Conservation (phyloP, 2,797 vertebrate species). For the Oreochromis grahami region DNA sequence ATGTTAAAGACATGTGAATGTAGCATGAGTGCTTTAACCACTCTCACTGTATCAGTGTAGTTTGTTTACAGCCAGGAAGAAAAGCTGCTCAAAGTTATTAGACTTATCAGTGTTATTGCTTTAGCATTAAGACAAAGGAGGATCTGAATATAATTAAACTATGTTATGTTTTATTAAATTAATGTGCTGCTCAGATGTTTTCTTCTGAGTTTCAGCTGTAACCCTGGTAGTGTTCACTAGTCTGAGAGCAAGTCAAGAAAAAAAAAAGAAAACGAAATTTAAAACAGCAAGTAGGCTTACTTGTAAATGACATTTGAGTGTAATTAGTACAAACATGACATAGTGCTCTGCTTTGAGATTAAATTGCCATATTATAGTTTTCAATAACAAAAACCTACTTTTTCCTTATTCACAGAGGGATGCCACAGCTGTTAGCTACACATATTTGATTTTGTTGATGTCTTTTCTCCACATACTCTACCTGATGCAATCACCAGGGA, state of each 20-base stretch:
- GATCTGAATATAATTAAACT: not conserved
- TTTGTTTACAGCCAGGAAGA: not conserved
- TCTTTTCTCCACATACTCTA: not conserved
- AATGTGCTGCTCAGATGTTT: not conserved
- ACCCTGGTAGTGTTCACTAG: not conserved
- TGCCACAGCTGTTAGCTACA: not conserved
- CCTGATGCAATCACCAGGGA: not conserved
- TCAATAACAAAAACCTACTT: not conserved
- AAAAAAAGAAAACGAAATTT: not conserved
- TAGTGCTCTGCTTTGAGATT: not conserved
- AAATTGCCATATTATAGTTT: not conserved
- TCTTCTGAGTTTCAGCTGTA: not conserved
- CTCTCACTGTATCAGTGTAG: not conserved
- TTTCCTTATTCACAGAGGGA: not conserved
- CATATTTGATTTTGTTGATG: not conserved
- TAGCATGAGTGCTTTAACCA: not conserved
- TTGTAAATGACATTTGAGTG: not conserved
- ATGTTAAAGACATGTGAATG: not conserved
- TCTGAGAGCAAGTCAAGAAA: not conserved
- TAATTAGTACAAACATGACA: not conserved
- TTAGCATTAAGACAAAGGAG: not conserved
- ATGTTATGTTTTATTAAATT: not conserved
- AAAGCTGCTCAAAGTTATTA: not conserved
- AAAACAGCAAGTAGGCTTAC: not conserved
- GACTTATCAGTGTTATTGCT: not conserved